These are phyloP conservation scores for Pheosia gnoma DNA, from an alignment of 2,888 invertebrate genomes.

Conservation along the genomic window DNA sequence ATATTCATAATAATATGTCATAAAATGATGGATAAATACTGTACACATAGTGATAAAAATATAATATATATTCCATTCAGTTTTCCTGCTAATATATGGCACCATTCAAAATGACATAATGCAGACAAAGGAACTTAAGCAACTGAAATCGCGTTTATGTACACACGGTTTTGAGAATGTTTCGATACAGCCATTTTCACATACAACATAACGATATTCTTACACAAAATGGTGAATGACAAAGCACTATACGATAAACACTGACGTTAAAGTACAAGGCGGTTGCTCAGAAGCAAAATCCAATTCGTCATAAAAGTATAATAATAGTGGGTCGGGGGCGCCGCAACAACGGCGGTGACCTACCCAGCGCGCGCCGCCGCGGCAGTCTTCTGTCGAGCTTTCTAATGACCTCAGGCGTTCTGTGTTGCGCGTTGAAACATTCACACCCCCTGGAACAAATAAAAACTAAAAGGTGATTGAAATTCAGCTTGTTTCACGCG, in stretches of 20 bases:
- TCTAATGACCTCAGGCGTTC: slow-evolving; percentile 83
- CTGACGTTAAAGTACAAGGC: slow-evolving; percentile 61
- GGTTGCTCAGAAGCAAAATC: slow-evolving; percentile 73
- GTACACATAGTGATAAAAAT: too few species aligned
- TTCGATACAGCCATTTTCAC: not conserved
- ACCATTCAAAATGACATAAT: slow-evolving; percentile 9
- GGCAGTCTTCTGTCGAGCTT: slow-evolving; percentile 81
- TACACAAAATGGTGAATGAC: slow-evolving; percentile 27
- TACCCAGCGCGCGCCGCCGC: slow-evolving; percentile 78
- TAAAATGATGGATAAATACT: too few species aligned
- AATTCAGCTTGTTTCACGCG: slow-evolving; percentile 64
- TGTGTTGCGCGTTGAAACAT: slow-evolving; percentile 67
- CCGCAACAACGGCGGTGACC: slow-evolving; percentile 81
- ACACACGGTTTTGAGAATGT: not conserved
- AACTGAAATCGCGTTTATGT: not conserved
- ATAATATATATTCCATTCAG: too few species aligned
- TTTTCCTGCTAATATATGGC: not conserved
- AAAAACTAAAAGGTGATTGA: slow-evolving; percentile 64
- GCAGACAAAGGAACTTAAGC: slow-evolving; percentile 5
- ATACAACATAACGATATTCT: slow-evolving; percentile 17
- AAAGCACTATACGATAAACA: slow-evolving; percentile 48
- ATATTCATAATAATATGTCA: too few species aligned
- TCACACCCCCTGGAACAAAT: slow-evolving; percentile 55
- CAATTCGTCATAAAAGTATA: slow-evolving; percentile 84
- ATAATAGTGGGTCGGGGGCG: slow-evolving; percentile 82